A percentile compares a stretch with the other conserved stretches of the same genome.
Conservation (phyloP, 2,888 invertebrate genomes). For the Apotomis betuletana region DNA sequence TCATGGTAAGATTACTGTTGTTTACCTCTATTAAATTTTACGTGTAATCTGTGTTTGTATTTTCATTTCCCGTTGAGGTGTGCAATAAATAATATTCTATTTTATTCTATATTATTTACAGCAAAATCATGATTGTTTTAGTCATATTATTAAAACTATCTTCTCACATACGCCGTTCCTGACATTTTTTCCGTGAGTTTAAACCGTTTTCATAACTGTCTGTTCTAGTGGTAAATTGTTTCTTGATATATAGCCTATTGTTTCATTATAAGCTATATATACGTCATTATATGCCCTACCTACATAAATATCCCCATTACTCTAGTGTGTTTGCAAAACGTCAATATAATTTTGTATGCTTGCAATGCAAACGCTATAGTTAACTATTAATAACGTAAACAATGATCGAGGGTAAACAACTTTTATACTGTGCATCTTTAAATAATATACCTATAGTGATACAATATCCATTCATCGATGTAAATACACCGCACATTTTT, state of each 20-base stretch:
- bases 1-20: no score
- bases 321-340: not conserved
- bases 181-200: no score
- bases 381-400: not conserved
- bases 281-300: not conserved
- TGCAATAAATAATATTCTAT: no score
- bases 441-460: not conserved
- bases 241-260: not conserved
- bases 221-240: no score
- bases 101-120: no score
- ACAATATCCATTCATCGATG: not conserved
- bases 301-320: not conserved
- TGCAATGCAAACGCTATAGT: not conserved
- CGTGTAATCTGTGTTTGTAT: no score
- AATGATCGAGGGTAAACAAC: not conserved
- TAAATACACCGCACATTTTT: not conserved
- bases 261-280: not conserved
- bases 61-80: no score
- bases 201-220: no score
- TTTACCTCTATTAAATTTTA: no score
- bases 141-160: no score
- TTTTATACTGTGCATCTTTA: slow-evolving; percentile 8
- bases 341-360: not conserved
- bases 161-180: no score
- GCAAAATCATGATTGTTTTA: no score